A percentile compares a stretch with the other conserved stretches of the same genome.
These are phyloP conservation scores for Nineta flava DNA, from an alignment of 2,888 invertebrate genomes.

Conservation along the genomic window DNA sequence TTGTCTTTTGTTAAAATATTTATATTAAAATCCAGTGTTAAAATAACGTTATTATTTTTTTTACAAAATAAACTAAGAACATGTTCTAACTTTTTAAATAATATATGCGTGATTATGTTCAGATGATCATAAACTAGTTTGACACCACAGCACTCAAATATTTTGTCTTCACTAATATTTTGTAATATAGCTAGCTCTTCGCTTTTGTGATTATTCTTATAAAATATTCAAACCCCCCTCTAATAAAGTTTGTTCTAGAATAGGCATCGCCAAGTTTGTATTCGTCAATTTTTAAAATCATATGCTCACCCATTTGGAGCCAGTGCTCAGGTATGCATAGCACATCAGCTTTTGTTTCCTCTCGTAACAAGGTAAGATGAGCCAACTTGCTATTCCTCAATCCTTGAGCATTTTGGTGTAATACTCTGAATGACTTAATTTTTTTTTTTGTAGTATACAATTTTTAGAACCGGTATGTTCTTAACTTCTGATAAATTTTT, in stretches of 20 bases:
- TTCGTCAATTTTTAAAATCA: not conserved
- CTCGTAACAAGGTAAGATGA: not conserved
- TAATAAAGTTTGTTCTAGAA: not conserved
- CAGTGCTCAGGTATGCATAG: not conserved
- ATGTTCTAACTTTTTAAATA: not conserved
- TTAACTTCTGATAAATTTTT: too few species aligned
- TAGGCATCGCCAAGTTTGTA: not conserved
- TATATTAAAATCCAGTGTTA: not conserved
- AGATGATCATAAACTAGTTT: not conserved
- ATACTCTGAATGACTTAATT: not conserved
- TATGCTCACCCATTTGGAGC: not conserved
- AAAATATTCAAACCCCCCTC: not conserved
- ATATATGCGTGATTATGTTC: not conserved
- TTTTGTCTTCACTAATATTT: too few species aligned
- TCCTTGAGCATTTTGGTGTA: not conserved
- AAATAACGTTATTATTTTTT: not conserved
- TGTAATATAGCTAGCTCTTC: not conserved
- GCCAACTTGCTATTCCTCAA: not conserved
- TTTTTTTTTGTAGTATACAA: too few species aligned
- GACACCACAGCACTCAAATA: not conserved
- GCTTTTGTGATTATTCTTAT: not conserved
- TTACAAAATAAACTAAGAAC: not conserved
- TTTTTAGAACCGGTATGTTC: too few species aligned
- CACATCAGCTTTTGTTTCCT: not conserved
- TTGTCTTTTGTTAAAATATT: slow-evolving; percentile 1